Evolutionary conservation across 92 coral and sea anemone genomes (phyloP), one percentile per base, ranked within the genome.

Genomic region (Epizoanthus ramosus): DNA sequence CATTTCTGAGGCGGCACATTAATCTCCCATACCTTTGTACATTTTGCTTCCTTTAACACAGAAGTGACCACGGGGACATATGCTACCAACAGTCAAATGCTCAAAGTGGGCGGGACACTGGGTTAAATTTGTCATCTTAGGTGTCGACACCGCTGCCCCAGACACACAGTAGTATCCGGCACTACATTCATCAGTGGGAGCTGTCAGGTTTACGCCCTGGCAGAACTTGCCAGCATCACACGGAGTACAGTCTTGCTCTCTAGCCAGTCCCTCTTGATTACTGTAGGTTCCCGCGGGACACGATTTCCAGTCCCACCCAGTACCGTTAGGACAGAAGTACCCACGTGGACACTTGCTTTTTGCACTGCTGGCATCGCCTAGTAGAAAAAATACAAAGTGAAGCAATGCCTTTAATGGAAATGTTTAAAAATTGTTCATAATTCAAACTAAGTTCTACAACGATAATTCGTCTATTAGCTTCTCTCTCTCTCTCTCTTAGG

Each of bases 271-370:
- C 71, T 67, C 65, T n/a, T 57, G 83, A 80, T 74, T 80, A 60
- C 93, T 92, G 89, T 94, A 94, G 59, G 99, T 90, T 16, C 99
- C 99, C 21, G 94, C 85, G 13, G 99, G 99, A 70, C 99, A 96
- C 21, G 93, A 84, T 45, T 70, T 87, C 99, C 98, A 94, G 83
- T 92, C 93, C 61, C 22, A 83, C 1, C 99, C 99, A 0, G 99
- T 96, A 28, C 98, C 97, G 60, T 94, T 96, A 4, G 99, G 99
- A 52, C 99, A 96, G 77, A 83, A 96, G 90, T 43, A 93, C 5
- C 99, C 99, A 58, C 75, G 89, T 18, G 98, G 99, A 85, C 99
- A 96, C 84, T 79, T 85, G 24, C 68, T 85, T 75, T 90, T 96
- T 14, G 90, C 87, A 41, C 87, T 90, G 47, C 81, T 73, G 9